Percentiles rank a stretch among this genome's conserved stretches.
phyloP scores from a whole-genome alignment of 2,888 invertebrate genomes.

The Rhagonycha fulva region DNA sequence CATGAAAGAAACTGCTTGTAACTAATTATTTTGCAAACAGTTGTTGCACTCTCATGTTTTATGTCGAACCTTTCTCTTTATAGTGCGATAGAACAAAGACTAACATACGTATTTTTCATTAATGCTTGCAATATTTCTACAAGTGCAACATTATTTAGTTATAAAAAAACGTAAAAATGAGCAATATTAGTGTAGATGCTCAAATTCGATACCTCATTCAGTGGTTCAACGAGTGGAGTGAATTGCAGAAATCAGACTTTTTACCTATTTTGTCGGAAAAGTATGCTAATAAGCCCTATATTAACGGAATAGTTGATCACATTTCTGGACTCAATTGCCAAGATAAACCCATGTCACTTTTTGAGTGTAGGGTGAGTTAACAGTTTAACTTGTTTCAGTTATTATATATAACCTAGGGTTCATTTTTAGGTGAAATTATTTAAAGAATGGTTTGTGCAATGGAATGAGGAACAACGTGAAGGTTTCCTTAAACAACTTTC shows the following conservation, averaged over 20 bases:
- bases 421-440: conserved; percentile 73
- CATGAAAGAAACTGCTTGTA: conserved; percentile 3
- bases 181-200: conserved; percentile 63
- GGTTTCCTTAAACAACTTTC: conserved; percentile 70
- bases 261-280: conserved; percentile 73
- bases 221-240: conserved; percentile 91
- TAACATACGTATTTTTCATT: conserved; percentile 3
- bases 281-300: conserved; percentile 64
- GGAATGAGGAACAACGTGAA: conserved; percentile 75
- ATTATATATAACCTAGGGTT: neutral
- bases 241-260: conserved; percentile 84
- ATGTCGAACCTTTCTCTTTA: conserved; percentile 42
- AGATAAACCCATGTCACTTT: conserved; percentile 80
- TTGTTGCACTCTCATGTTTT: conserved; percentile 40
- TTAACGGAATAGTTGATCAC: conserved; percentile 74
- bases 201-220: conserved; percentile 81
- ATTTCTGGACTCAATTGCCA: conserved; percentile 69
- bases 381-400: neutral
- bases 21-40: conserved; percentile 15
- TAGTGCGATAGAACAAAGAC: neutral
- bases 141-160: conserved; percentile 7
- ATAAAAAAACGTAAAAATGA: conserved; percentile 41
- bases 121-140: conserved; percentile 12
- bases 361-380: conserved; percentile 75
- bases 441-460: conserved; percentile 81